Conservation (phyloP, 2,797 vertebrate genomes). For the Protonibea diacanthus region DNA sequence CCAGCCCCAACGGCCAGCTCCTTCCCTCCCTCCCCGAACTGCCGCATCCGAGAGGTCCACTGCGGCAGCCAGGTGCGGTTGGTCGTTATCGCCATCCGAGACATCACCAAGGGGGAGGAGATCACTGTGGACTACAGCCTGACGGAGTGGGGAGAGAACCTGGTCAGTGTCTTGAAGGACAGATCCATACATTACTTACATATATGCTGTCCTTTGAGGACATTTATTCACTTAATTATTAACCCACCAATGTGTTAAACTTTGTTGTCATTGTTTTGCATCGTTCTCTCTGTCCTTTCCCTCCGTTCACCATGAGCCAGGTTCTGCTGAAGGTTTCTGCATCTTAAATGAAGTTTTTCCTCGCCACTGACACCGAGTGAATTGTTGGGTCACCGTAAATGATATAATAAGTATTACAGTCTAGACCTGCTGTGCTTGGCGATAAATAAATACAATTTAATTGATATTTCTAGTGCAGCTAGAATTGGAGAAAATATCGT, state of each 20-base stretch:
- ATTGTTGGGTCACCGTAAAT: too few relatives aligned
- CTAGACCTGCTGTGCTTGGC: too few relatives aligned
- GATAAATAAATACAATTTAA: too few relatives aligned
- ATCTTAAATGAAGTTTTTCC: too few relatives aligned
- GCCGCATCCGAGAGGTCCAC: slow-evolving; percentile 87
- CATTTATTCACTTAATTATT: background rate
- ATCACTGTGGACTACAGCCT: slow-evolving; percentile 90
- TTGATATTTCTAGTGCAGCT: background rate
- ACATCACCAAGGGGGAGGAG: slow-evolving; percentile 88
- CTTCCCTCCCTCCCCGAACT: slow-evolving; percentile 85
- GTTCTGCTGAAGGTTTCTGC: too few relatives aligned
- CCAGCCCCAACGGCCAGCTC: slow-evolving; percentile 70
- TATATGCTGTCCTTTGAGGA: background rate
- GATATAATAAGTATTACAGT: too few relatives aligned
- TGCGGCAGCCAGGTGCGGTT: slow-evolving; percentile 88
- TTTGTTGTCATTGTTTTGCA: background rate
- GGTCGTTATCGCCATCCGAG: slow-evolving; percentile 87
- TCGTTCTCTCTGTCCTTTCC: too few relatives aligned
- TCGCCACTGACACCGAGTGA: too few relatives aligned
- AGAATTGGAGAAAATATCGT: background rate
- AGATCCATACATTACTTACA: background rate
- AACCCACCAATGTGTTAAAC: background rate
- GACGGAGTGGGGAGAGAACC: slow-evolving; percentile 87
- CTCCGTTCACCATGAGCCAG: too few relatives aligned
- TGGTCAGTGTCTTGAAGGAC: slow-evolving; percentile 74